Evolutionary conservation across 2,797 vertebrate genomes (phyloP).

Genomic region (Iguana delicatissima): DNA sequence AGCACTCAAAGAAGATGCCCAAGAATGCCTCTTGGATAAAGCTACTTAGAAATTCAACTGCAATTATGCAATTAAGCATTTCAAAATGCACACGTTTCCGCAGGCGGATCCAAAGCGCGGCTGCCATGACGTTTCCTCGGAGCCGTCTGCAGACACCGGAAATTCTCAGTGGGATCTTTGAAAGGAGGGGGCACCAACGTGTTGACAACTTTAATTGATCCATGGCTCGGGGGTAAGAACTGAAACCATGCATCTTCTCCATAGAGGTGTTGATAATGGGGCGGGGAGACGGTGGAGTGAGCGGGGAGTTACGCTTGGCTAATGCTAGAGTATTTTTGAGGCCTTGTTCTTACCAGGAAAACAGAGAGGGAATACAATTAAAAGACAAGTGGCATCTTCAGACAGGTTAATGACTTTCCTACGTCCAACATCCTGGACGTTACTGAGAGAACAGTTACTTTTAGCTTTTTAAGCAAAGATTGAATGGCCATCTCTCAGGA

Average conservation of each 20-base stretch:
- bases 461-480: no score
- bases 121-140: slow-evolving; percentile 62
- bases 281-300: not conserved
- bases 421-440: not conserved
- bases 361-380: not conserved
- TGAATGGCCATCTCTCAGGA: no score
- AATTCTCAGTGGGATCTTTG: slow-evolving; percentile 75
- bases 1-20: not conserved
- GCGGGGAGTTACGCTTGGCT: no score
- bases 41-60: slow-evolving; percentile 71
- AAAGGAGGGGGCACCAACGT: slow-evolving; percentile 51
- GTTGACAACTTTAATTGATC: slow-evolving; percentile 74
- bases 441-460: no score
- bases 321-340: not conserved
- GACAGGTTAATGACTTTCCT: not conserved
- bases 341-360: not conserved
- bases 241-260: slow-evolving; percentile 67
- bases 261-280: not conserved
- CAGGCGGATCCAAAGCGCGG: slow-evolving; percentile 61
- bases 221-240: slow-evolving; percentile 70
- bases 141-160: slow-evolving; percentile 64
- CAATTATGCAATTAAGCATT: slow-evolving; percentile 78
- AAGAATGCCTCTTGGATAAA: slow-evolving; percentile 50
- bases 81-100: slow-evolving; percentile 72
- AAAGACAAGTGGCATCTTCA: not conserved